phyloP scores from a whole-genome alignment of 2,888 invertebrate genomes.

The Drosophila prolongata region DNA sequence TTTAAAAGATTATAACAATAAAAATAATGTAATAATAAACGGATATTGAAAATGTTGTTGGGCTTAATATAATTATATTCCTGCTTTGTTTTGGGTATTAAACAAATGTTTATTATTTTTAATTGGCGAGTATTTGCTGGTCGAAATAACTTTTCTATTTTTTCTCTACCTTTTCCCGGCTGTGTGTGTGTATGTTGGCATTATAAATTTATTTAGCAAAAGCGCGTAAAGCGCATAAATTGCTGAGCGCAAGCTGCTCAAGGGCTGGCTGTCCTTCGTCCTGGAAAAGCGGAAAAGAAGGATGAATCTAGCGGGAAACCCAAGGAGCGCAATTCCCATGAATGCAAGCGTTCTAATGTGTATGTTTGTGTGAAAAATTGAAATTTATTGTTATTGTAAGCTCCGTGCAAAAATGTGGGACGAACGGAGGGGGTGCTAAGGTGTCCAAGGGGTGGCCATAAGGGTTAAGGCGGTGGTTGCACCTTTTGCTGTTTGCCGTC shows the following conservation, averaged over 20 bases:
- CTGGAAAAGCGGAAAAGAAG: conserved; percentile 18
- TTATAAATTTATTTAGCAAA: conserved; percentile 79
- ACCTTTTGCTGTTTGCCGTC: conserved; percentile 42
- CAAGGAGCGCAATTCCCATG: conserved; percentile 25
- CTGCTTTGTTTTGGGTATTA: too few species aligned
- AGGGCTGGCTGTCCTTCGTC: conserved; percentile 48
- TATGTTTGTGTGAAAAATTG: conserved; percentile 66
- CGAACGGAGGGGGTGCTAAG: background rate
- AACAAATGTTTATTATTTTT: too few species aligned
- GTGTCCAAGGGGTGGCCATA: conserved; percentile 3
- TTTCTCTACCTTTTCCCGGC: background rate
- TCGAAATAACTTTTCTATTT: background rate
- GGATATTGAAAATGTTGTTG: too few species aligned
- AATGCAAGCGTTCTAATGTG: conserved; percentile 27
- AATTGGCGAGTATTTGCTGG: conserved; percentile 1
- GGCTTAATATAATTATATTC: too few species aligned
- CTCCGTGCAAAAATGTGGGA: conserved; percentile 34
- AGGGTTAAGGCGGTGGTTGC: conserved; percentile 15
- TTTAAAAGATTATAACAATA: too few species aligned
- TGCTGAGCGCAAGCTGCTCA: conserved; percentile 68
- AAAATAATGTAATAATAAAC: too few species aligned
- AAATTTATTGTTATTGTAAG: conserved; percentile 77
- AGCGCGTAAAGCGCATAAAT: conserved; percentile 75
- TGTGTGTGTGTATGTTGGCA: conserved; percentile 39
- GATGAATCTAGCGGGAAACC: conserved; percentile 26